Conservation (phyloP, 2,888 invertebrate species). For the Apamea epomidion region DNA sequence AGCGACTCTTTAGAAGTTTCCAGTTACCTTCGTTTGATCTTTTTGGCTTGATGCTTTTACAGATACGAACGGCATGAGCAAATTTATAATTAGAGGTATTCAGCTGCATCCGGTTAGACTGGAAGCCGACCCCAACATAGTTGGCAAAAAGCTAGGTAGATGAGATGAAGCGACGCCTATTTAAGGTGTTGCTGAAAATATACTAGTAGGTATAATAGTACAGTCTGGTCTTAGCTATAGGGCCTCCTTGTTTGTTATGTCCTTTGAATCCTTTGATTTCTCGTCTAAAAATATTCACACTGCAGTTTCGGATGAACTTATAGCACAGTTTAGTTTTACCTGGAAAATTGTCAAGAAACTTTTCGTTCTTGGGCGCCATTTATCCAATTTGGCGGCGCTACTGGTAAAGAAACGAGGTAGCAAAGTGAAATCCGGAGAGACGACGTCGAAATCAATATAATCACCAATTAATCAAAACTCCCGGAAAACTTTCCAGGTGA, state of each 20-base stretch:
- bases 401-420: neutral
- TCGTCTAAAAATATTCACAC: too few relatives aligned
- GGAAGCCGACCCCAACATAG: too few relatives aligned
- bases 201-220: neutral
- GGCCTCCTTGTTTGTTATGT: neutral
- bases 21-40: constrained; percentile 32
- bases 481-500: neutral
- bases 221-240: neutral
- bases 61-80: neutral
- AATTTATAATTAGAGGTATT: constrained; percentile 10
- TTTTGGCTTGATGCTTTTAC: neutral
- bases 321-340: too few relatives aligned
- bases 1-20: constrained; percentile 26
- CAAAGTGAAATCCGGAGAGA: neutral
- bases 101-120: too few relatives aligned
- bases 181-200: constrained; percentile 1
- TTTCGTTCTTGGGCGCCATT: neutral
- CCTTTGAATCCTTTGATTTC: too few relatives aligned
- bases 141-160: too few relatives aligned
- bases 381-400: neutral
- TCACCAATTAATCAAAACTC: neutral
- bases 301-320: too few relatives aligned
- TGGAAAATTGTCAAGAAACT: neutral
- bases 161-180: neutral
- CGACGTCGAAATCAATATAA: neutral